phyloP scores from a whole-genome alignment of 2,888 invertebrate genomes.

The Tortricodes alternella region DNA sequence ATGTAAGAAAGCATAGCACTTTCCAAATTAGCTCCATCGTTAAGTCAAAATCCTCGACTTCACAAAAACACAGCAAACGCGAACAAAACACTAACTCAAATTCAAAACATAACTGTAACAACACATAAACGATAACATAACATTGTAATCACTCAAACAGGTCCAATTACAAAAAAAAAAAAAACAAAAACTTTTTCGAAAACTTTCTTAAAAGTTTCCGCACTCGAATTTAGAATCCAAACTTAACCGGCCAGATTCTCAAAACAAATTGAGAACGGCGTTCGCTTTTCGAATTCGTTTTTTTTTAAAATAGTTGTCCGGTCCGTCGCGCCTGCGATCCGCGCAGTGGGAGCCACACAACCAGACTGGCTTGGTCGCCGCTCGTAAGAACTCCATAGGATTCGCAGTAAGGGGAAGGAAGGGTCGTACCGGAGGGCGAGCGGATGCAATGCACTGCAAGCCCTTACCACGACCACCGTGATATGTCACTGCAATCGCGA shows the following conservation, averaged over 20 bases:
- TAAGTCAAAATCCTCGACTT: slow-evolving; percentile 40
- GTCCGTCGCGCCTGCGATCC: slow-evolving; percentile 64
- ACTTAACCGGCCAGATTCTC: slow-evolving; percentile 41
- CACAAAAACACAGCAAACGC: slow-evolving; percentile 41
- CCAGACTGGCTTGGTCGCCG: slow-evolving; percentile 77
- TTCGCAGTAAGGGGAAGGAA: slow-evolving; percentile 75
- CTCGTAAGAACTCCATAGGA: slow-evolving; percentile 80
- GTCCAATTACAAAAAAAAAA: slow-evolving; percentile 40
- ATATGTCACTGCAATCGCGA: slow-evolving; percentile 46
- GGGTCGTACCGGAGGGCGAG: slow-evolving; percentile 78
- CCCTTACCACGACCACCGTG: slow-evolving; percentile 63
- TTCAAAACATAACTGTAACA: slow-evolving; percentile 53
- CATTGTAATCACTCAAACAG: slow-evolving; percentile 62
- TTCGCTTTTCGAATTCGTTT: slow-evolving; percentile 63
- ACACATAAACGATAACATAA: slow-evolving; percentile 58
- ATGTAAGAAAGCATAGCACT: slow-evolving; percentile 61
- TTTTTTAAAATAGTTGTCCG: slow-evolving; percentile 52
- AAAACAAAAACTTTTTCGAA: slow-evolving; percentile 57
- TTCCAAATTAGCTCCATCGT: slow-evolving; percentile 74
- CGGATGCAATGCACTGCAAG: slow-evolving; percentile 63
- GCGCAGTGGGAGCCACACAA: slow-evolving; percentile 76
- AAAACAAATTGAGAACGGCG: slow-evolving; percentile 32
- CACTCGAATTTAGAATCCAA: slow-evolving; percentile 47
- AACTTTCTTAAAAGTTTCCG: slow-evolving; percentile 60
- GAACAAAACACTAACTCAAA: slow-evolving; percentile 37